Evolutionary conservation across 2,888 invertebrate species (phyloP), one percentile per base, ranked within the genome.

Genomic region (Andrena praecox): DNA sequence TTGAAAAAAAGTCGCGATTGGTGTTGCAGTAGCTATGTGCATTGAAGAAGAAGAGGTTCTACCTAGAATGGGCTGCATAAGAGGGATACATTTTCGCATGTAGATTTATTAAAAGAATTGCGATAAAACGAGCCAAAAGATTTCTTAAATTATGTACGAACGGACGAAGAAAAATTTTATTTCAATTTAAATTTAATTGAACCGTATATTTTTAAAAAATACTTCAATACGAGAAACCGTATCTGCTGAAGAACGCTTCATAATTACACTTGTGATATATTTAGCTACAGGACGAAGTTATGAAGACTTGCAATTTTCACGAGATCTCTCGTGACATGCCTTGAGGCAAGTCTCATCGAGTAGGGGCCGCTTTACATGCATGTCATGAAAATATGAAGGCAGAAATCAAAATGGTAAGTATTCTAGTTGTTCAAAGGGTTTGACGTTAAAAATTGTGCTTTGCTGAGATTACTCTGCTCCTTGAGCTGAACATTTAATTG

Each of bases 131-230:
- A 63, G 31, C 12, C 1, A n/a, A 63, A 4, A 35, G 42, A 63
- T 31, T 42, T 35, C 10, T 35, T 63, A 35, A 42, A 63, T 63
- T 35, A 63, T 35, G n/a, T 63, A 20, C 42, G 6, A 4, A 63
- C 12, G 63, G n/a, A 63, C 3, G 24, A 24, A 63, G 42, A 63
- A 42, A 27, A 59, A 59, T 63, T 63, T 35, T 8, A 63, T 33
- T 31, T 63, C 0, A 12, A 42, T 63, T 24, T 63, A 63, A 42
- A 63, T 63, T 63, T 63, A 16, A 31, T 59, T 59, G 27, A 27
- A 59, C 59, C 59, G 0, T 59, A 20, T 1, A 29, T 29, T 59
- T 10, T 6, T 16, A 59, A 59, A 29, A 56, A 59, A 29, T 59
- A 29, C 27, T 3, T 5, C 29, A 59, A 59, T 27, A 16, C 29